Base-by-base conservation (phyloP, 2,113 vertebrate genomes). In the Anser cygnoides region DNA sequence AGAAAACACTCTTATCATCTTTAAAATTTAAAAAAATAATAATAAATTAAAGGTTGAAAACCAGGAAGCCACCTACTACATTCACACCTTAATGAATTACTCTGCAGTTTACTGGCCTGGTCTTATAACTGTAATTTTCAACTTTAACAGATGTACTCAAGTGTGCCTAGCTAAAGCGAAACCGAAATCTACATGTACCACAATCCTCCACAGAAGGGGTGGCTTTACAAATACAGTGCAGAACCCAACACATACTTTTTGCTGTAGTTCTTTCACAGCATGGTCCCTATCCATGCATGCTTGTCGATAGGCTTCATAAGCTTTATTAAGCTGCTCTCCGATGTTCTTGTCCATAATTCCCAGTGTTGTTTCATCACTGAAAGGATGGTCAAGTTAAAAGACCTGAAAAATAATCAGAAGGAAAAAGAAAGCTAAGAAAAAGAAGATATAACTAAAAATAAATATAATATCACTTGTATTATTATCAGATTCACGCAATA, bases 291-390 rank as follows among this genome's bases (percentile, higher is more conserved):
- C 99, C 96, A 99, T 99, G 95, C 99, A 99, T 81, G 98, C 99
- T 97, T 99, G 99, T 65, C 99, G 98, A 97, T 98, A 99, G 84
- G 99, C 99, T 98, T 99, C 99, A 13, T 99, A 99, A 90, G 99
- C 99, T 98, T 99, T 99, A 98, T 99, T 99, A 97, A 99, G 99
- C 97, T 99, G 99, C 87, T 99, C 99, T 93, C 98, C 99, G 81
- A 99, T 99, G 97, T 99, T 99, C 98, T 98, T 99, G 97, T 99
- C 99, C 99, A 99, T 99, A 98, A 98, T 98, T 98, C 95, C 97
- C 97, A 96, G 97, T 97, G 97, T 97, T 98, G 98, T 98, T 98
- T 98, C 99, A 99, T 99, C 97, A 99, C 99, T 98, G 98, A 98
- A 97, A 94, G 97, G 94, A 89, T 87, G 89, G 65, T 96, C 84